A percentile compares a stretch with the other conserved stretches of the same genome.
Evolutionary conservation across 2,888 invertebrate genomes (phyloP).

Genomic region (Erebia ligea): DNA sequence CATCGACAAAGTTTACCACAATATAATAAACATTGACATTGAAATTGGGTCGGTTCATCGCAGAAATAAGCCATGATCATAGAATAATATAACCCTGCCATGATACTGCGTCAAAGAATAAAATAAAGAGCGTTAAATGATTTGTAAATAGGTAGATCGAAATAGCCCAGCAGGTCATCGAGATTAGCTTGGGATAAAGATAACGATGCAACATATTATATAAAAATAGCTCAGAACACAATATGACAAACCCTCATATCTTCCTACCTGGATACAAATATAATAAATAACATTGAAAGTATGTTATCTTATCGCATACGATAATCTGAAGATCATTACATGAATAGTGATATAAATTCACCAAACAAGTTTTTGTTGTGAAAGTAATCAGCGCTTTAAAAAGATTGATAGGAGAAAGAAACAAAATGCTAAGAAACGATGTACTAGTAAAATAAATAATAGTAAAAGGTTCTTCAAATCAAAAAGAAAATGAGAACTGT

Average conservation of each 20-base stretch:
- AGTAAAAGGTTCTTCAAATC: background rate
- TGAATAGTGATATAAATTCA: slow-evolving; percentile 10
- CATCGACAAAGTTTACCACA: background rate
- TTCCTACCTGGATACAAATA: slow-evolving; percentile 1
- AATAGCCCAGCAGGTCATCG: slow-evolving; percentile 6
- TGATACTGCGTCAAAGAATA: slow-evolving; percentile 1
- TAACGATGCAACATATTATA: slow-evolving; percentile 40
- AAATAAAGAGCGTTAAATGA: background rate
- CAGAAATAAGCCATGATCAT: background rate
- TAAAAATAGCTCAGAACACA: slow-evolving; percentile 15
- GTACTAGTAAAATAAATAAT: background rate
- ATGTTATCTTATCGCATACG: slow-evolving; percentile 21
- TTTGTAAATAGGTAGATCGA: slow-evolving; percentile 9
- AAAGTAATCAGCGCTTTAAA: background rate
- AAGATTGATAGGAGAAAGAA: background rate
- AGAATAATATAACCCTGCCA: too few species aligned
- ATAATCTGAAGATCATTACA: slow-evolving; percentile 2
- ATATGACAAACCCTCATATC: slow-evolving; percentile 19
- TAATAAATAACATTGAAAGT: slow-evolving; percentile 23
- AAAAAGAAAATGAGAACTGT: background rate
- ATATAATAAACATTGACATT: background rate
- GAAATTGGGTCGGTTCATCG: background rate
- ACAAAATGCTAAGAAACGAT: background rate
- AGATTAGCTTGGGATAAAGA: slow-evolving; percentile 46
- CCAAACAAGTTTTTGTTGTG: slow-evolving; percentile 2